A percentile compares a stretch with the other conserved stretches of the same genome.
Conservation (phyloP, 2,888 invertebrate genomes). For the Chelonus formosanus region DNA sequence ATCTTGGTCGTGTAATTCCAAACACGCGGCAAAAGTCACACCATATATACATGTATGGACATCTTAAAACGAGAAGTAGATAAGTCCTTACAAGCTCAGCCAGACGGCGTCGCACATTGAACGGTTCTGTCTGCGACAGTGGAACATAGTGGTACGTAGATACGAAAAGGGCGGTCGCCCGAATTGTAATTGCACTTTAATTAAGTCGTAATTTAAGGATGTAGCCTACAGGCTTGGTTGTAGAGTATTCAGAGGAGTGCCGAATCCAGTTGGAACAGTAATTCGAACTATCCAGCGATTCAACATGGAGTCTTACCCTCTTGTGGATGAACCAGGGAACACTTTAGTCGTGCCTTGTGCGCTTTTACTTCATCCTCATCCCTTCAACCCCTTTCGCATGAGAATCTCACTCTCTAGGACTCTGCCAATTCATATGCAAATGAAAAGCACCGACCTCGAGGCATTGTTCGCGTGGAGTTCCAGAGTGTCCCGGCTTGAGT, state of each 20-base stretch:
- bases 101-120: too few species aligned
- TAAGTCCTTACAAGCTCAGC: too few species aligned
- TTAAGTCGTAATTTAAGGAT: slow-evolving; percentile 49
- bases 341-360: slow-evolving; percentile 32
- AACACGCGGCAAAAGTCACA: slow-evolving; percentile 10
- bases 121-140: too few species aligned
- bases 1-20: slow-evolving; percentile 36
- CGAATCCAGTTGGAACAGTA: slow-evolving; percentile 40
- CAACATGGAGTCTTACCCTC: slow-evolving; percentile 15
- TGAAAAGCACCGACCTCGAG: slow-evolving; percentile 57
- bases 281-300: slow-evolving; percentile 49
- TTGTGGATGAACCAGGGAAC: slow-evolving; percentile 40
- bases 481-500: slow-evolving; percentile 58
- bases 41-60: too few species aligned
- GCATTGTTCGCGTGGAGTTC: slow-evolving; percentile 58
- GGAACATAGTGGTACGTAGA: neutral
- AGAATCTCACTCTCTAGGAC: slow-evolving; percentile 28
- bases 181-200: slow-evolving; percentile 50
- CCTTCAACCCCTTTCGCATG: slow-evolving; percentile 33
- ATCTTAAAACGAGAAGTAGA: neutral
- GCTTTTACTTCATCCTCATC: slow-evolving; percentile 18
- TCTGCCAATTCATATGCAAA: slow-evolving; percentile 64
- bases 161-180: slow-evolving; percentile 25
- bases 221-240: slow-evolving; percentile 28
- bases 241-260: slow-evolving; percentile 13